Conservation (phyloP, 1,140 invertebrate species). For the Lordiphosa clarofinis region DNA sequence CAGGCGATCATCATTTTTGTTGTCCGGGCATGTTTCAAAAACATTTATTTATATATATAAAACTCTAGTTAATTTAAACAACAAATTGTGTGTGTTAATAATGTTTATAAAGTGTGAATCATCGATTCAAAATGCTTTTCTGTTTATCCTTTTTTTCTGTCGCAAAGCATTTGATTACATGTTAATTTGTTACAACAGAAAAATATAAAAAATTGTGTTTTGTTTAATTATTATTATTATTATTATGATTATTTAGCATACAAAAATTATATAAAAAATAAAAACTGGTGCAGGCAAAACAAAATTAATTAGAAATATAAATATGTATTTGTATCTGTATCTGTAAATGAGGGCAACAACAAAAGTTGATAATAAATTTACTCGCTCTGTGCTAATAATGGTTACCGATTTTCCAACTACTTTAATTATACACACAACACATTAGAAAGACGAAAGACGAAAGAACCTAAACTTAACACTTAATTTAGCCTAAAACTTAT, state of each 20-base stretch:
- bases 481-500: conserved; percentile 56
- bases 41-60: conserved; percentile 21
- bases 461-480: conserved; percentile 31
- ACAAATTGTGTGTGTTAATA: too few species aligned
- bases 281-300: conserved; percentile 69
- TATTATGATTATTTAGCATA: conserved; percentile 39
- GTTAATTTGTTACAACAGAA: conserved; percentile 8
- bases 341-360: background rate
- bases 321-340: conserved; percentile 18
- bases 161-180: conserved; percentile 19
- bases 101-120: too few species aligned
- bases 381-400: background rate
- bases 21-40: conserved; percentile 4
- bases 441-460: too few species aligned
- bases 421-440: conserved; percentile 1
- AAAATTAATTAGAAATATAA: conserved; percentile 22
- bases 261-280: conserved; percentile 23
- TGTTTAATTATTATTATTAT: conserved; percentile 26
- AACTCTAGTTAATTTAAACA: too few species aligned
- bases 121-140: conserved; percentile 21
- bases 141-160: conserved; percentile 24
- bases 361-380: conserved; percentile 12
- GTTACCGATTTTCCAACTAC: conserved; percentile 1
- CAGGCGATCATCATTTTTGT: background rate
- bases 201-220: conserved; percentile 19